Base-by-base conservation (phyloP, 2,888 invertebrate species). In the Acanthopleura granulata region DNA sequence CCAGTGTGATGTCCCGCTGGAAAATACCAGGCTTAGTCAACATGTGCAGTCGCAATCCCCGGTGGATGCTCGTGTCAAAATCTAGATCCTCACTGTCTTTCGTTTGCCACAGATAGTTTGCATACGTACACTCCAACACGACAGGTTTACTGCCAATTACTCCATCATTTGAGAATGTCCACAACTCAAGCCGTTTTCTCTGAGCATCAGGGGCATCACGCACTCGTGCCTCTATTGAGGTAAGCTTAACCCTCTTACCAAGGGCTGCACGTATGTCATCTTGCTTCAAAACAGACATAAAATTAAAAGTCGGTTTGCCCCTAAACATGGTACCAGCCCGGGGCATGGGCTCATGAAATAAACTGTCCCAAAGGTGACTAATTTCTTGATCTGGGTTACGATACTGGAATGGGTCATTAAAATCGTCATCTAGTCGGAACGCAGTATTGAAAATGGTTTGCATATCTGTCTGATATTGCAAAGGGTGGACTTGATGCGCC, bases 341-440 rank as follows among this genome's bases (percentile, higher is more conserved):
- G 74, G 88, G 87, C 25, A 88, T 82, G 49, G 89, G 85, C 25
- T 89, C 88, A 70, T 81, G 78, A 79, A 88, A 91, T 70, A 87
- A 85, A n/a, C 85, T 82, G 49, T 79, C 79, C 91, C 91, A 91
- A 25, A 89, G 78, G 69, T 88, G 84, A 62, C 89, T 86, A 0
- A 91, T 91, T 57, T 84, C 62, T 15, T 82, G 82, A 77, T 91
- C 91, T 12, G 89, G 82, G 77, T 90, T 89, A 40, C 88, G 88
- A 66, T 87, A 85, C 51, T 84, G 83, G 9, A 80, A 77, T 27
- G 91, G 82, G 75, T 91, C 91, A 75, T 86, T 89, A 49, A 90
- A 85, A 0, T 87, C 82, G 78, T 90, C 91, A 79, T 91, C 91
- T 79, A 91, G 91, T 77, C 89, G 90, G 78, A 91, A 84, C 75